These are phyloP conservation scores for Micropoecilia bifurca DNA, from an alignment of 2,797 vertebrate species.

Conservation along the genomic window DNA sequence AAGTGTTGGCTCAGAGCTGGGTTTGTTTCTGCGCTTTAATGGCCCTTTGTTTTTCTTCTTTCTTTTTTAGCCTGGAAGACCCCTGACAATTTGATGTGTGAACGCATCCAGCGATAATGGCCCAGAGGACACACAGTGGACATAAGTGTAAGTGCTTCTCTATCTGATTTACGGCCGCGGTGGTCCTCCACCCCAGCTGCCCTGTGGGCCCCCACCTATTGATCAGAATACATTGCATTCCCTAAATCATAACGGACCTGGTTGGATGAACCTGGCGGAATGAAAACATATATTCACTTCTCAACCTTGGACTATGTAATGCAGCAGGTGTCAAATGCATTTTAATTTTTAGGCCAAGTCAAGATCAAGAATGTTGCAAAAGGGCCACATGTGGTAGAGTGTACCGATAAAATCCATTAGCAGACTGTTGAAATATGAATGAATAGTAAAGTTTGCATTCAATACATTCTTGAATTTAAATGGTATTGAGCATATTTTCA, in stretches of 20 bases:
- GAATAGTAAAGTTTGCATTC: too few relatives aligned
- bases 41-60: conserved; percentile 70
- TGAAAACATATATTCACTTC: conserved; percentile 18
- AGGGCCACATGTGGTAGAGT: too few relatives aligned
- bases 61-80: conserved; percentile 72
- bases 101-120: conserved; percentile 73
- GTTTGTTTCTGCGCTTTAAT: conserved; percentile 61
- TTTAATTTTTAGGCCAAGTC: not conserved
- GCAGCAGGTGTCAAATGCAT: not conserved
- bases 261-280: conserved; percentile 24
- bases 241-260: conserved; percentile 47
- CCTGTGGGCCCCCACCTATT: conserved; percentile 54
- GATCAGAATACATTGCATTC: conserved; percentile 42
- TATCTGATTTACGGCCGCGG: conserved; percentile 70
- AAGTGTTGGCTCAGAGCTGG: conserved; percentile 34
- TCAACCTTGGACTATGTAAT: conserved; percentile 3
- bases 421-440: too few relatives aligned
- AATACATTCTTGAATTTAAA: too few relatives aligned
- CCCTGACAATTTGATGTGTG: conserved; percentile 75
- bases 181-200: conserved; percentile 13
- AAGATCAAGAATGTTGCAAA: too few relatives aligned
- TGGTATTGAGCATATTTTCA: too few relatives aligned
- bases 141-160: conserved; percentile 82
- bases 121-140: conserved; percentile 73
- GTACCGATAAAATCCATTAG: too few relatives aligned